A percentile compares a stretch with the other conserved stretches of the same genome.
Conservation (phyloP, 1,140 invertebrate genomes). For the Zaprionus gabonicus region DNA sequence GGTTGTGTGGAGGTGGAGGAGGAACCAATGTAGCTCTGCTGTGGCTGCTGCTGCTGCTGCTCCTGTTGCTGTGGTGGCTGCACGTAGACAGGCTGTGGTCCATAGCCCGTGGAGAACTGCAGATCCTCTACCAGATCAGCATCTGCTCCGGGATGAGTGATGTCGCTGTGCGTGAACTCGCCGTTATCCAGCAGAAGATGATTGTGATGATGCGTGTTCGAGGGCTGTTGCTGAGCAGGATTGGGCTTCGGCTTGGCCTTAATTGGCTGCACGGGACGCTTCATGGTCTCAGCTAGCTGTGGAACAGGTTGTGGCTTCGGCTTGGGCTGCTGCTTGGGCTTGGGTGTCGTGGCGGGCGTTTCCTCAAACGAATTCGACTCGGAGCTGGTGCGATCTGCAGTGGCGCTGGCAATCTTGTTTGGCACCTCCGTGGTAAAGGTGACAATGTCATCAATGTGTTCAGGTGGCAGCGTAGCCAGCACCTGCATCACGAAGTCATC, state of each 20-base stretch:
- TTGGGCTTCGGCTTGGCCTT: conserved; percentile 46
- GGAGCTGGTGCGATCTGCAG: conserved; percentile 64
- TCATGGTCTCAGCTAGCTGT: conserved; percentile 39
- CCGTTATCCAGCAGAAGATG: conserved; percentile 63
- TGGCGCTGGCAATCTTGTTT: conserved; percentile 65
- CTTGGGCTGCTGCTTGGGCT: conserved; percentile 25
- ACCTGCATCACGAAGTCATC: conserved; percentile 79
- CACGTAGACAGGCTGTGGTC: conserved; percentile 73
- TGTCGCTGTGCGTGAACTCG: conserved; percentile 83
- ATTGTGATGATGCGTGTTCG: conserved; percentile 67
- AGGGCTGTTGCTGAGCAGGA: conserved; percentile 16
- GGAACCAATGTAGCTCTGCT: conserved; percentile 51
- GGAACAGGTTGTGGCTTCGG: conserved; percentile 22
- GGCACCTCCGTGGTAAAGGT: conserved; percentile 77
- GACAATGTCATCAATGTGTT: conserved; percentile 60
- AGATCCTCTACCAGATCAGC: conserved; percentile 80
- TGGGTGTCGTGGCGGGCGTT: conserved; percentile 34
- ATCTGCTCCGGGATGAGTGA: conserved; percentile 82
- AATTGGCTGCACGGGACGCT: conserved; percentile 49
- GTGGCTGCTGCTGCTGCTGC: conserved; percentile 17
- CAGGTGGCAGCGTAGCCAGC: conserved; percentile 69
- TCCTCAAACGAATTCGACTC: conserved; percentile 79
- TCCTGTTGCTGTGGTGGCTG: conserved; percentile 59
- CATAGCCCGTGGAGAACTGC: conserved; percentile 82
- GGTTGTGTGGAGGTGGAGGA: conserved; percentile 33